Percentiles rank a stretch among this genome's conserved stretches.
These are phyloP conservation scores for Melanchra persicariae DNA, from an alignment of 2,888 invertebrate genomes.

Conservation along the genomic window DNA sequence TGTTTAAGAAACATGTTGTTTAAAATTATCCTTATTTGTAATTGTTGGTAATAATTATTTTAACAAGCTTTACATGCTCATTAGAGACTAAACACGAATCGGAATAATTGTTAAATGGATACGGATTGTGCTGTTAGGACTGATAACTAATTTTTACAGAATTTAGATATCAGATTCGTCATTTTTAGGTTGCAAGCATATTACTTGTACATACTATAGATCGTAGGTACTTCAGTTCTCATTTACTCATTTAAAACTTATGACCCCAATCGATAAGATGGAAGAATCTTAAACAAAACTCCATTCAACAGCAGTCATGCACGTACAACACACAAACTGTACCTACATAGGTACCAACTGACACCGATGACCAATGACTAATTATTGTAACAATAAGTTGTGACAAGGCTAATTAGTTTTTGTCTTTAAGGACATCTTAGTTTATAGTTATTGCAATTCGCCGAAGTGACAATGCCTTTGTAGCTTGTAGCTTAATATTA, in stretches of 20 bases:
- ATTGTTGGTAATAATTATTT: not conserved
- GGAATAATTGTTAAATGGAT: too few species aligned
- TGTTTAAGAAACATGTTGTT: constrained; percentile 22
- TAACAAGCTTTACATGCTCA: not conserved
- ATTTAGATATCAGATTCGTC: not conserved
- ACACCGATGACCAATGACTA: constrained; percentile 47
- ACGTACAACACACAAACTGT: constrained; percentile 11
- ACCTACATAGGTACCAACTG: constrained; percentile 28
- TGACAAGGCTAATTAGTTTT: constrained; percentile 41
- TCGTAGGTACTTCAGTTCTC: too few species aligned
- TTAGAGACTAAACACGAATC: not conserved
- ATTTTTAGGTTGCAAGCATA: not conserved
- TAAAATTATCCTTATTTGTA: constrained; percentile 33
- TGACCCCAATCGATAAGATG: constrained; percentile 31
- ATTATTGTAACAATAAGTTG: constrained; percentile 41
- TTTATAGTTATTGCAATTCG: constrained; percentile 13
- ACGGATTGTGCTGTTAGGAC: not conserved
- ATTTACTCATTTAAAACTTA: not conserved
- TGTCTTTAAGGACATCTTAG: constrained; percentile 13
- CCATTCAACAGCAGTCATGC: constrained; percentile 27
- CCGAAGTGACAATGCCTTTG: constrained; percentile 13
- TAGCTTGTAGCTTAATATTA: not conserved
- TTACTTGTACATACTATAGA: not conserved
- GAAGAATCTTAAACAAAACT: constrained; percentile 37
- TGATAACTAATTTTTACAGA: not conserved